Base-by-base conservation (phyloP, 2,888 invertebrate genomes). In the Pediacus dermestoides region DNA sequence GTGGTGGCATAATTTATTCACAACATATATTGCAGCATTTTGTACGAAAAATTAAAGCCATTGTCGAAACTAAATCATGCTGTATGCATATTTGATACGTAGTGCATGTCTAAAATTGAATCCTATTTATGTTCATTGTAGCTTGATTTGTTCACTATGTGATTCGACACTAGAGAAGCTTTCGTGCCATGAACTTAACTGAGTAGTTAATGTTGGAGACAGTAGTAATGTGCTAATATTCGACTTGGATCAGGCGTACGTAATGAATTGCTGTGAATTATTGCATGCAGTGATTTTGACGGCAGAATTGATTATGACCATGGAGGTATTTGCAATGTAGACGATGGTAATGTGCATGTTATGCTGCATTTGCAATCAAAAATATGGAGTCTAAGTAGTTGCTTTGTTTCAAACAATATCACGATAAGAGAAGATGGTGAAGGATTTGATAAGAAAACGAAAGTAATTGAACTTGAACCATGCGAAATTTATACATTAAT, bases 201-300 rank as follows among this genome's bases (percentile, higher is more conserved):
- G 42, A 45, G 31, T 45, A 37, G 42, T 42, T 39, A 38, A 38
- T 48, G 42, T 42, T 36, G 31, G 34, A 34, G 42, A 40, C 40
- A 35, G 35, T 38, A 40, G 44, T 39, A 44, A 46, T 52, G 44
- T 48, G 38, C 44, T 41, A 45, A 42, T 48, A 40, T 40, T 42
- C 46, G 44, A 42, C 43, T 44, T 47, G 45, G 42, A 44, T 42
- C 27, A 44, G 46, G 44, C 41, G 41, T 44, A 36, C 34, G 42
- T 50, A 50, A 55, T 57, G 50, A 49, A 61, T 60, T 58, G 48
- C 41, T 41, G 32, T 52, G 46, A 53, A 46, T 48, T 57, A 58
- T 56, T 49, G 50, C 46, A 42, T 41, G 39, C 48, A 39, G 44
- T 55, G 58, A 53, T 53, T 58, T 48, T 52, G 48, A 50, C 45